Percentiles rank a stretch among this genome's conserved stretches.
These are phyloP conservation scores for Galagoides demidoff DNA, from an alignment of 2,797 vertebrate species.

Conservation along the genomic window DNA sequence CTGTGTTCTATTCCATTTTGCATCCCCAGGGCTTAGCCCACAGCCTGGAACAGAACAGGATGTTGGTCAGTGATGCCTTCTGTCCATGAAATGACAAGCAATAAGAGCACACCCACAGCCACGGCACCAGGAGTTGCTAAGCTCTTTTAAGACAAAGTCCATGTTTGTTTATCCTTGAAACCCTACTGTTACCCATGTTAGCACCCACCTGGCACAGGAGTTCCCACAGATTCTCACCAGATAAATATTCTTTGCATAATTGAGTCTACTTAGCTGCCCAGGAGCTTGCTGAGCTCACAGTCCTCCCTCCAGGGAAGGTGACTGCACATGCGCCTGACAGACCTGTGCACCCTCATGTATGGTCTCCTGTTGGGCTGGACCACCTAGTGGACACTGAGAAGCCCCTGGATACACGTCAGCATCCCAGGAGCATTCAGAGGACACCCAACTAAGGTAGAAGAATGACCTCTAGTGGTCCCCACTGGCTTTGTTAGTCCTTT, in stretches of 20 bases:
- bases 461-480: slow-evolving; percentile 50
- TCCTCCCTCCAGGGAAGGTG: neutral
- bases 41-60: neutral
- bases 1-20: neutral
- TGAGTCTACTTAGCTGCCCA: neutral
- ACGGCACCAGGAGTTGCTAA: fast-evolving
- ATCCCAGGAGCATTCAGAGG: neutral
- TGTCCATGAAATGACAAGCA: neutral
- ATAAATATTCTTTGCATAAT: neutral
- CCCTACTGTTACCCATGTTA: neutral
- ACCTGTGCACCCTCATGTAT: fast-evolving
- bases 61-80: neutral
- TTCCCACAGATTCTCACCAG: neutral
- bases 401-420: neutral
- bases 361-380: neutral
- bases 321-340: fast-evolving
- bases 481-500: neutral
- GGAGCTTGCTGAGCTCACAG: neutral
- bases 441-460: neutral
- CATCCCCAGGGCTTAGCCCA: neutral
- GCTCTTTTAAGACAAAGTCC: neutral
- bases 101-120: neutral
- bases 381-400: neutral
- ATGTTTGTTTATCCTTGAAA: fast-evolving
- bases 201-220: neutral